Percentiles rank a stretch among this genome's conserved stretches.
Evolutionary conservation across 2,113 vertebrate species (phyloP).

Genomic region (Fukomys damarensis): DNA sequence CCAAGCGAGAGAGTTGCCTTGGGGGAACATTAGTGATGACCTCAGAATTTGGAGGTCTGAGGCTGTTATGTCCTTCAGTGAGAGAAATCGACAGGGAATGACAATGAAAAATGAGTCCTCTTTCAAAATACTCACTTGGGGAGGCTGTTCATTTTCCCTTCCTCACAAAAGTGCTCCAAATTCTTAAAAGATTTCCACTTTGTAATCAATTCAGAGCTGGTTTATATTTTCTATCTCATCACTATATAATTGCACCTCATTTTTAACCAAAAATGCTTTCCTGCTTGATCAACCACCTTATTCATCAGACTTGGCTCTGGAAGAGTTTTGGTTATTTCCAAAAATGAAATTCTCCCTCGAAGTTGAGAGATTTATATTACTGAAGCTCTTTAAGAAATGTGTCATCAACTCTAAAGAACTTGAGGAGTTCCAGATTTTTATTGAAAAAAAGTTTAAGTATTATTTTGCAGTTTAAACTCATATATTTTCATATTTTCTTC

Average conservation of each 20-base stretch:
- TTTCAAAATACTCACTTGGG: not conserved
- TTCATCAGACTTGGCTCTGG: slow-evolving; percentile 28
- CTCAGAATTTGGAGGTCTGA: not conserved
- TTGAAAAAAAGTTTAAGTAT: not conserved
- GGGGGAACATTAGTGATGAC: too few relatives aligned
- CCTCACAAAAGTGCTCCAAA: not conserved
- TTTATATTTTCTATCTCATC: slow-evolving; percentile 7
- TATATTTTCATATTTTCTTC: not conserved
- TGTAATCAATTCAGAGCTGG: not conserved
- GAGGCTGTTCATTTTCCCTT: not conserved
- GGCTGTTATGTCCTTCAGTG: not conserved
- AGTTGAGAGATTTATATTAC: not conserved
- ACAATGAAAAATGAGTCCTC: not conserved
- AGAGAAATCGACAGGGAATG: not conserved
- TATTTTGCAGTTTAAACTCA: not conserved
- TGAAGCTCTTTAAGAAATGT: not conserved
- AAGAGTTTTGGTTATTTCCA: slow-evolving; percentile 59
- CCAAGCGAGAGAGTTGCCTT: not conserved
- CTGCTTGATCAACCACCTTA: slow-evolving; percentile 25
- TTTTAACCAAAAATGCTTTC: slow-evolving; percentile 52
- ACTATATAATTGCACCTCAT: not conserved
- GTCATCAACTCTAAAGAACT: not conserved
- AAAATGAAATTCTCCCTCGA: slow-evolving; percentile 28
- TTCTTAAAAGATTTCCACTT: not conserved
- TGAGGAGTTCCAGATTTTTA: not conserved